Evolutionary conservation across 2,888 invertebrate species (phyloP), one percentile per base, ranked within the genome.

Genomic region (Lepidocyrtinus sp.): DNA sequence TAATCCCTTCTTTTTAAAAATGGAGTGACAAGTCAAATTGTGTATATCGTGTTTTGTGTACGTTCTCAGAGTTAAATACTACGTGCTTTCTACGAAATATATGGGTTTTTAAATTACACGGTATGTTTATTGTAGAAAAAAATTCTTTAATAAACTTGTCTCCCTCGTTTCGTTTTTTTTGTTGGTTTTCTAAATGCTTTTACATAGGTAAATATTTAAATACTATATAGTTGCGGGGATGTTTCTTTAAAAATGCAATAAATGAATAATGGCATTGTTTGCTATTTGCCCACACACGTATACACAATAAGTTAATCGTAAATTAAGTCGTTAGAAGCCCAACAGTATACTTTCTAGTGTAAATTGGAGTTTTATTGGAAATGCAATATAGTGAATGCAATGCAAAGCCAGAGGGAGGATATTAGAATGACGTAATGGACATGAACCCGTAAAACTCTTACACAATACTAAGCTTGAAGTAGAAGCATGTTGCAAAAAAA

Each of bases 1-100:
- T 69, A 77, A 77, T 77, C 77, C 72, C 71, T 71, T 77, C 17
- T 70, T 63, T 63, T 63, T 63, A 75, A 63, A 50, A 68, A 68
- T 15, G 63, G 61, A 76, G 76, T 76, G 76, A 76, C 76, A 71
- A 70, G 67, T 17, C 24, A 67, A 59, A 68, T n/a, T 22, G 45
- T 55, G 72, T 67, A 68, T 76, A 65, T 70, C 55, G 61, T 68
- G 46, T 71, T 65, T 62, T 75, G 68, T 63, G 36, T 21, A 26
- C 68, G 67, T 75, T 25, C n/a, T n/a, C n/a, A 59, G 67, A 21
- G 17, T 12, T 69, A 55, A 46, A 55, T 25, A 45, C 21, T 74
- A 17, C 59, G 5, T 25, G 27, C 70, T 22, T 26, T 25, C 36
- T 55, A 19, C 15, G 12, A 36, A 36, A 17, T 25, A 62, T 61